A percentile compares a stretch with the other conserved stretches of the same genome.
Evolutionary conservation across 1,140 invertebrate species (phyloP).

Genomic region (Platyscapa corneri): DNA sequence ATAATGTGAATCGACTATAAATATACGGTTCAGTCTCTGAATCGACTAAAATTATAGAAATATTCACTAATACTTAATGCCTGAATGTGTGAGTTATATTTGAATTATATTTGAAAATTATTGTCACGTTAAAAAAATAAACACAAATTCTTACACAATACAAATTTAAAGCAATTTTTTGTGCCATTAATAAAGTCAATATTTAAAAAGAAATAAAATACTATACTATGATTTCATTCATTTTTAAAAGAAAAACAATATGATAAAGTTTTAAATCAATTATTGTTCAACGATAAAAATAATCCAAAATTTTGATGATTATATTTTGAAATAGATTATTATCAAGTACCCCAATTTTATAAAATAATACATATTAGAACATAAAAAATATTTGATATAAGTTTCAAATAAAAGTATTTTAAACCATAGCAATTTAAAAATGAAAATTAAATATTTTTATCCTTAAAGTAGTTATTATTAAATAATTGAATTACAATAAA

Average conservation of each 20-base stretch:
- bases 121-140: background rate
- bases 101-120: background rate
- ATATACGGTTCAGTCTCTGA: slow-evolving; percentile 7
- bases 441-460: too few relatives aligned
- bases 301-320: background rate
- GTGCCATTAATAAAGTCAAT: background rate
- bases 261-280: background rate
- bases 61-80: background rate
- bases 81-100: background rate
- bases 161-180: background rate
- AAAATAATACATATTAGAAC: too few relatives aligned
- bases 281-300: background rate
- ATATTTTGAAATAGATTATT: background rate
- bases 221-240: background rate
- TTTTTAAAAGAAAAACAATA: background rate
- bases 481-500: too few relatives aligned
- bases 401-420: too few relatives aligned
- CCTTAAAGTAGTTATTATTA: too few relatives aligned
- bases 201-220: background rate
- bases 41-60: slow-evolving; percentile 33
- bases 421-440: too few relatives aligned
- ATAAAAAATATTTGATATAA: too few relatives aligned
- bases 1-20: slow-evolving; percentile 58
- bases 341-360: too few relatives aligned
- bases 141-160: background rate